phyloP scores from a whole-genome alignment of 2,888 invertebrate genomes.

The Platycnemis pennipes region DNA sequence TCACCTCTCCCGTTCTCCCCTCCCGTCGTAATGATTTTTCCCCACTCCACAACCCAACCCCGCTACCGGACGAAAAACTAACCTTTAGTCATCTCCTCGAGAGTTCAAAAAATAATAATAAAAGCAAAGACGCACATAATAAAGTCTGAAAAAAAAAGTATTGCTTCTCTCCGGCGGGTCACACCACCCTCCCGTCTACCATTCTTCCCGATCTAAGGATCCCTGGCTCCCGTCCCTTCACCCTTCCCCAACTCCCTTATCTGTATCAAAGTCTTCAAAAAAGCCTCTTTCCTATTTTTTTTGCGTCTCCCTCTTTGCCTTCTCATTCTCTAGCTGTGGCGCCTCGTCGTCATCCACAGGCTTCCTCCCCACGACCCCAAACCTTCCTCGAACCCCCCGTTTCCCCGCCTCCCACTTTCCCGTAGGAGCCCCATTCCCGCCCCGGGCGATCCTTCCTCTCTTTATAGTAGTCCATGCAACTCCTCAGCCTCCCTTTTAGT shows the following conservation, averaged over 20 bases:
- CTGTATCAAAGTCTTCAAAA: background rate
- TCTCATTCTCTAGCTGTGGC: background rate
- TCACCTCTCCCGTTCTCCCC: background rate
- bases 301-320: background rate
- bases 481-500: background rate
- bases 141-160: background rate
- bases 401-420: background rate
- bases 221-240: background rate
- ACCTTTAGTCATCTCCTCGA: background rate
- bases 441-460: background rate
- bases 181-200: background rate
- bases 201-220: background rate
- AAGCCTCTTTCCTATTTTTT: background rate
- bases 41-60: background rate
- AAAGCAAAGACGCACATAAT: background rate
- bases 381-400: background rate
- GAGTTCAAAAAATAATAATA: background rate
- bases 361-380: background rate
- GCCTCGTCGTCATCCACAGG: background rate
- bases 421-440: background rate
- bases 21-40: slow-evolving; percentile 5
- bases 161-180: background rate
- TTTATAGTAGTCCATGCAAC: slow-evolving; percentile 3
- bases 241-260: background rate
- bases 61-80: background rate